Base-by-base conservation (phyloP, 2,797 vertebrate genomes). In the Echeneis naucrates region DNA sequence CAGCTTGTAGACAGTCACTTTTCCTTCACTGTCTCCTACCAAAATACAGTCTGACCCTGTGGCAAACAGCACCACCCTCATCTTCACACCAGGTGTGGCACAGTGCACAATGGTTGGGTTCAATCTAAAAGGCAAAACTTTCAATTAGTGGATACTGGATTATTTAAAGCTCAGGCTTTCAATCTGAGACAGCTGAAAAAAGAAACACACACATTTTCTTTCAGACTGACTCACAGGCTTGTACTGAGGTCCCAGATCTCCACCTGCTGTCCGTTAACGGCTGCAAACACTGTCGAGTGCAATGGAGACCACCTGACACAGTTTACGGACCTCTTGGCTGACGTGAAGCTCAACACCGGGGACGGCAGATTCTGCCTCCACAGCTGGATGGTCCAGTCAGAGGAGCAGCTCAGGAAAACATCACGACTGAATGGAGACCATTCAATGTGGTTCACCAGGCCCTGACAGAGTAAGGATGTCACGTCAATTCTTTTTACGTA, bases 241-340 rank as follows among this genome's bases (percentile, higher is more conserved):
- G 86, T 73, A 2, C 84, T 91, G 37, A 98, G 93, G 83, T 98
- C 95, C 97, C 97, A 99, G 56, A 98, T 92, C 88, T 98, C 96
- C 35, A 95, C 76, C 75, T 92, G 92, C 53, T 74, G 81, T 48
- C 92, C 93, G 1, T 94, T 95, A 0, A 93, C 92, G 48, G 92
- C 94, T 35, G 90, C 94, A 27, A 98, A 98, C 30, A 95, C 50
- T 0, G 89, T 93, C 70, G 94, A 72, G 35, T 94, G 95, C 26
- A 83, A 88, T 1, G 95, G 96, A 65, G 95, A 96, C 97, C 97
- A 98, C 74, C 62, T 82, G 72, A 94, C 40, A 24, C 95, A 92
- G 0, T 92, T 81, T 61, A 98, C 94, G 2, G 89, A 87, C 6
- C 80, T 87, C 33, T 93, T 73, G 21, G 80, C 69, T 13, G 95